A percentile compares a stretch with the other conserved stretches of the same genome.
phyloP scores from a whole-genome alignment of 2,888 invertebrate genomes.

The Campoplex nolae region DNA sequence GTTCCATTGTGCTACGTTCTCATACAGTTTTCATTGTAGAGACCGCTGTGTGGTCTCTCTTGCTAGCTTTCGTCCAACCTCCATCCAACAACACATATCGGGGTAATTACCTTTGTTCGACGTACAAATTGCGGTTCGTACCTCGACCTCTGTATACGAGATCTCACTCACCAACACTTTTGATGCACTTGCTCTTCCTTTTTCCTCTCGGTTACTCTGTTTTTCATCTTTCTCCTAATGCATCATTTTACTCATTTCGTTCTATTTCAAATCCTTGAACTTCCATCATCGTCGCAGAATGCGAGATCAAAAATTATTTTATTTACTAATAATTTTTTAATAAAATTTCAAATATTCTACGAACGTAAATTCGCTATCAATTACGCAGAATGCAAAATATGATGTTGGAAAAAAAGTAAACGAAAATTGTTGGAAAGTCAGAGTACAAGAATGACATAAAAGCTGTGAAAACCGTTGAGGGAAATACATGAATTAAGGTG shows the following conservation, averaged over 20 bases:
- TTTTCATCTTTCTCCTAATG: not conserved
- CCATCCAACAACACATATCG: slow-evolving; percentile 73
- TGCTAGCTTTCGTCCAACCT: slow-evolving; percentile 53
- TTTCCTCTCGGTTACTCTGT: not conserved
- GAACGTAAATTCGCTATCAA: not conserved
- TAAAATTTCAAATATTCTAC: too few species aligned
- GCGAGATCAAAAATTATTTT: not conserved
- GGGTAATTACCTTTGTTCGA: slow-evolving; percentile 79
- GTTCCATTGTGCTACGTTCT: slow-evolving; percentile 49
- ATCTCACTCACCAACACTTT: slow-evolving; percentile 57
- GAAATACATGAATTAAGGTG: too few species aligned
- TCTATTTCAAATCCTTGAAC: not conserved
- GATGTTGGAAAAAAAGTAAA: not conserved
- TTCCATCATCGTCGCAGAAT: not conserved
- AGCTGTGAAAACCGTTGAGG: too few species aligned
- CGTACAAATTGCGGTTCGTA: slow-evolving; percentile 77
- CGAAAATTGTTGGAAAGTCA: too few species aligned
- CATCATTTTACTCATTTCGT: not conserved
- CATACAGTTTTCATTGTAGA: slow-evolving; percentile 57
- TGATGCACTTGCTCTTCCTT: slow-evolving; percentile 35
- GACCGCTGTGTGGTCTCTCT: slow-evolving; percentile 56
- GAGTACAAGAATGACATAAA: too few species aligned
- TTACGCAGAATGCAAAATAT: not conserved
- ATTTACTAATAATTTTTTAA: not conserved
- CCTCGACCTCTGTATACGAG: slow-evolving; percentile 63